These are phyloP conservation scores for Anastatus disparis DNA, from an alignment of 1,140 invertebrate species.

Conservation along the genomic window DNA sequence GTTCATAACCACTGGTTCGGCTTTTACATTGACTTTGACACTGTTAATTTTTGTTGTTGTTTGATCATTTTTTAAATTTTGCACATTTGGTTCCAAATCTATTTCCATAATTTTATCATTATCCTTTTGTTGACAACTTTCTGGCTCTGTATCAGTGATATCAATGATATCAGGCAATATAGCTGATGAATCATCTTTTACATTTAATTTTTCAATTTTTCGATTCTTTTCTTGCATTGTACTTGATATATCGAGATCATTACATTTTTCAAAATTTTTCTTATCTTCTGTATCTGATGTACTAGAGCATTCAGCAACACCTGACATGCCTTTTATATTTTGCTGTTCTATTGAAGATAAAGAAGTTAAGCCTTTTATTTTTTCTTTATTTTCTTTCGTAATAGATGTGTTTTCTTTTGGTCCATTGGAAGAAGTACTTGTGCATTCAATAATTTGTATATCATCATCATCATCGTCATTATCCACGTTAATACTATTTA, in stretches of 20 bases:
- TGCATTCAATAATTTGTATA: slow-evolving; percentile 43
- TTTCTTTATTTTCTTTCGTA: background rate
- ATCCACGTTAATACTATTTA: background rate
- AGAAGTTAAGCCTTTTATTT: background rate
- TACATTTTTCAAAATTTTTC: background rate
- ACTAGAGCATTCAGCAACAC: background rate
- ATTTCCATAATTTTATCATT: slow-evolving; percentile 16
- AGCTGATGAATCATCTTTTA: background rate
- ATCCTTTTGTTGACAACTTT: background rate
- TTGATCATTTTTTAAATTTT: background rate
- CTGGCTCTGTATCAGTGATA: background rate
- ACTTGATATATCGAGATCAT: no score
- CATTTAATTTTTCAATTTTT: background rate
- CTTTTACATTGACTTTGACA: background rate
- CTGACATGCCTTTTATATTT: background rate
- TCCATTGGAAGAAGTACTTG: background rate
- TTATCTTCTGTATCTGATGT: background rate
- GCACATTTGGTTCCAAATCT: background rate
- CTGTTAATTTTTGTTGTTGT: background rate
- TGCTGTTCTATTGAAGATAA: background rate
- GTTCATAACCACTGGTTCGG: background rate
- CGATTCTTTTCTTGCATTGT: background rate
- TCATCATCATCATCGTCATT: slow-evolving; percentile 30
- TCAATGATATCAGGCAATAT: slow-evolving; percentile 6
- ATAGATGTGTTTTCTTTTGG: background rate